Conservation (phyloP, 2,888 invertebrate species). For the Patella caerulea region DNA sequence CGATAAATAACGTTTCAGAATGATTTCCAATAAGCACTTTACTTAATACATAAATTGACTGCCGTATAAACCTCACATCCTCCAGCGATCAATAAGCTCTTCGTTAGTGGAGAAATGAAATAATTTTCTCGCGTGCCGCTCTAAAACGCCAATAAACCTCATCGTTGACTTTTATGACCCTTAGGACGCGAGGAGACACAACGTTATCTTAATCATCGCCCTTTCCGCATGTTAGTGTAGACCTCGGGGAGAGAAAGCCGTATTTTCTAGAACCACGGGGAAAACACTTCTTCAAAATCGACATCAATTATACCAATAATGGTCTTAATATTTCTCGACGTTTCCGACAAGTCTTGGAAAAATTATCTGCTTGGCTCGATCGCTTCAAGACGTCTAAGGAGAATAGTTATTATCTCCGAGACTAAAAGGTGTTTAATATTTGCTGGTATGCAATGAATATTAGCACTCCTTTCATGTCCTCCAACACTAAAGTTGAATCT, state of each 20-base stretch:
- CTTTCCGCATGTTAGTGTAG: conserved; percentile 13
- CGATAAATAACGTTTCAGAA: conserved; percentile 34
- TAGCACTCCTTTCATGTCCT: too few species aligned
- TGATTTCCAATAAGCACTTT: conserved; percentile 34
- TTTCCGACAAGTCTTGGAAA: conserved; percentile 4
- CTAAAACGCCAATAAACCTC: conserved; percentile 19
- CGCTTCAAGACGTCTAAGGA: not conserved
- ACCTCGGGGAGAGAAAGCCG: not conserved
- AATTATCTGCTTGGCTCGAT: not conserved
- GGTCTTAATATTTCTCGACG: conserved; percentile 21
- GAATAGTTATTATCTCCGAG: too few species aligned
- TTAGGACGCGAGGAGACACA: conserved; percentile 1
- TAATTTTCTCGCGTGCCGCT: conserved; percentile 28
- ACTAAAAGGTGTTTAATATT: too few species aligned
- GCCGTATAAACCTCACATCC: conserved; percentile 30
- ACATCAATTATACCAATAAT: conserved; percentile 22
- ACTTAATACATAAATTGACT: conserved; percentile 34
- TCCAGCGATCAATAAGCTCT: conserved; percentile 18
- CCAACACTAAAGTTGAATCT: too few species aligned
- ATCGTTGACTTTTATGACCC: conserved; percentile 25
- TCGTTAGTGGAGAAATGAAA: conserved; percentile 26
- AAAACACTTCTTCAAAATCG: conserved; percentile 3
- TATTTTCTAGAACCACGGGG: too few species aligned
- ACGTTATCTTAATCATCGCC: conserved; percentile 19
- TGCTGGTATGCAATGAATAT: too few species aligned